Conservation (phyloP, 2,113 vertebrate species). For the Hiodon alosoides region DNA sequence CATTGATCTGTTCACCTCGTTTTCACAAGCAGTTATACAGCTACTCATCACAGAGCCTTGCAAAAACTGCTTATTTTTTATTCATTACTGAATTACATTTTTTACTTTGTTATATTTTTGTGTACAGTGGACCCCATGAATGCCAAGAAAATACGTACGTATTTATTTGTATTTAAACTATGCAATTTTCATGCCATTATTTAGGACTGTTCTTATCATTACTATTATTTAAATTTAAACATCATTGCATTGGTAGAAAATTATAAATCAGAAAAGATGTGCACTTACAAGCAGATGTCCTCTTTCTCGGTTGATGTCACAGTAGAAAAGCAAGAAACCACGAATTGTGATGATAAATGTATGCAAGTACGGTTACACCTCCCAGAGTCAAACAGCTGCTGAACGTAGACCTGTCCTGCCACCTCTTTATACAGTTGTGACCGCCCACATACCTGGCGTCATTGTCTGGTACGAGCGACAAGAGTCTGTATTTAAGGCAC, state of each 20-base stretch:
- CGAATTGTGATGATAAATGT: not conserved
- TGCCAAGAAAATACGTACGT: not conserved
- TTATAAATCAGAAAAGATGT: not conserved
- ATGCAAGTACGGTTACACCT: not conserved
- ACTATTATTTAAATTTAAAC: too few species aligned
- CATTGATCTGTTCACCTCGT: too few species aligned
- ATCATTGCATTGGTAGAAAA: too few species aligned
- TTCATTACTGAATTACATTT: too few species aligned
- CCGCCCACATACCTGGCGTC: slow-evolving; percentile 11
- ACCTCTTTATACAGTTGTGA: slow-evolving; percentile 3
- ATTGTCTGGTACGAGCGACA: slow-evolving; percentile 1
- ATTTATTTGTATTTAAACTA: not conserved
- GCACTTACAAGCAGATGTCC: slow-evolving; percentile 13
- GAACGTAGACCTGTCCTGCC: not conserved
- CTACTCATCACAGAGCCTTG: too few species aligned
- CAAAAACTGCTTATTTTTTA: too few species aligned
- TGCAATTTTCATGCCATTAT: too few species aligned
- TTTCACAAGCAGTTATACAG: too few species aligned
- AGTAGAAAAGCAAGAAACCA: not conserved
- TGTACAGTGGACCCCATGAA: too few species aligned
- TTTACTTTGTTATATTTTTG: too few species aligned
- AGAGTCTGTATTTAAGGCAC: not conserved
- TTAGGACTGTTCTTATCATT: too few species aligned
- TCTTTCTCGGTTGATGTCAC: not conserved
- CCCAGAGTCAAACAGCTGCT: not conserved